These are phyloP conservation scores for Pseudomugil tenellus DNA, from an alignment of 2,797 vertebrate genomes.

Conservation along the genomic window DNA sequence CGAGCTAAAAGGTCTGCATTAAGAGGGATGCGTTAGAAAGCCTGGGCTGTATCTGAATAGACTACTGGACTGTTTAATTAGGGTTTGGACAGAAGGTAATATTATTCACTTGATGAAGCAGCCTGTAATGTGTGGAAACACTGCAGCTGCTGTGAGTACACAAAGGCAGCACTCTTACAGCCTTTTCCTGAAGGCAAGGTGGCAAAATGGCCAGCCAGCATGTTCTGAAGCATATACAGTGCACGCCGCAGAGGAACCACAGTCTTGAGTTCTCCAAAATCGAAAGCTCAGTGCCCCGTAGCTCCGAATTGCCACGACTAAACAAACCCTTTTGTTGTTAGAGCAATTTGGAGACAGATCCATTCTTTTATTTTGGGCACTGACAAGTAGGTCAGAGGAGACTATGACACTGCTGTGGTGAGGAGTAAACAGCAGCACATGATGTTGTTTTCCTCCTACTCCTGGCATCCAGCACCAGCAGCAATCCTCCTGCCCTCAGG, in stretches of 20 bases:
- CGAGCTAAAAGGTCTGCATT: conserved; percentile 69
- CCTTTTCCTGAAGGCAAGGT: conserved; percentile 66
- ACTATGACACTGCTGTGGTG: conserved; percentile 79
- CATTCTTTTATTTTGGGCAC: conserved; percentile 85
- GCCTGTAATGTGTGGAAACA: conserved; percentile 70
- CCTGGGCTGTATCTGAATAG: conserved; percentile 62
- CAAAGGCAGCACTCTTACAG: conserved; percentile 67
- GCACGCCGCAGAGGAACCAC: conserved; percentile 40
- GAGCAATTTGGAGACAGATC: conserved; percentile 80
- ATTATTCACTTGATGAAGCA: conserved; percentile 76
- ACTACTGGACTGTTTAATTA: conserved; percentile 72
- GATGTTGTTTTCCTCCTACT: conserved; percentile 83
- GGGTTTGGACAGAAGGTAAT: conserved; percentile 71
- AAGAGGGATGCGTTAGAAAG: conserved; percentile 59
- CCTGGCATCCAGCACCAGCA: conserved; percentile 79
- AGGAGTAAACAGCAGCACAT: conserved; percentile 87
- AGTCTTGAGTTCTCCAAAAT: conserved; percentile 64
- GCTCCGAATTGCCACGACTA: conserved; percentile 57
- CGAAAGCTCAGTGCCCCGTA: conserved; percentile 56
- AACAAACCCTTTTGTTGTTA: conserved; percentile 78
- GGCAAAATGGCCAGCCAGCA: conserved; percentile 55
- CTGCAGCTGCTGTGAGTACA: conserved; percentile 74
- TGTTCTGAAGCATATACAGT: conserved; percentile 47
- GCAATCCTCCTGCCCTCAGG: conserved; percentile 68
- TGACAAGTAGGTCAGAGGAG: conserved; percentile 87